These are phyloP conservation scores for Sporophila hypoxantha DNA, from an alignment of 2,113 vertebrate species.

Conservation along the genomic window DNA sequence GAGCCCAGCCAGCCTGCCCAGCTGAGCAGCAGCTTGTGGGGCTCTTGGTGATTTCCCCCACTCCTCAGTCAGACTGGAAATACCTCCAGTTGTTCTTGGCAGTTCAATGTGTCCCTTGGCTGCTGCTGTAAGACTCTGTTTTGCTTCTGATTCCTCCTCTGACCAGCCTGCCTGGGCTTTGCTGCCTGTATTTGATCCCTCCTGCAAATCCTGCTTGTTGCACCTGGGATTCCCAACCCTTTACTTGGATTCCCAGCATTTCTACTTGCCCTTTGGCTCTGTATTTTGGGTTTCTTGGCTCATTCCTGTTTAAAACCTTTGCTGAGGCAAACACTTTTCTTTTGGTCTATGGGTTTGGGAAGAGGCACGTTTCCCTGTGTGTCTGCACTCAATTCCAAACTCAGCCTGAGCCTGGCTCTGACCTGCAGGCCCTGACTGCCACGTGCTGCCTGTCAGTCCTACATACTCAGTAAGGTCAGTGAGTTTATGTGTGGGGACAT, in stretches of 20 bases:
- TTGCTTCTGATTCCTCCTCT: background rate
- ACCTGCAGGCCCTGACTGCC: background rate
- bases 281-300: background rate
- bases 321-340: background rate
- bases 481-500: background rate
- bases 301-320: background rate
- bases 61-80: background rate
- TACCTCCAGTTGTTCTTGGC: constrained; percentile 6
- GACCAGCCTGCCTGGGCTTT: background rate
- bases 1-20: background rate
- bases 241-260: background rate
- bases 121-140: background rate
- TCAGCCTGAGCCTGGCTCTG: background rate
- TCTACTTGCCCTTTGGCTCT: background rate
- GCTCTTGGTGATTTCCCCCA: background rate
- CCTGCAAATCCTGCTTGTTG: background rate
- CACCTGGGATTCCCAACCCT: background rate
- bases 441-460: background rate
- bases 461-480: fast-evolving
- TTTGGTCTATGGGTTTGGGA: background rate
- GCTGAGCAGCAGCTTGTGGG: background rate
- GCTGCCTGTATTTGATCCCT: background rate
- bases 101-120: background rate
- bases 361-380: background rate
- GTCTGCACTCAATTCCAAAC: background rate